Evolutionary conservation across 2,113 vertebrate genomes (phyloP), one percentile per base, ranked within the genome.

Genomic region (Puma concolor): DNA sequence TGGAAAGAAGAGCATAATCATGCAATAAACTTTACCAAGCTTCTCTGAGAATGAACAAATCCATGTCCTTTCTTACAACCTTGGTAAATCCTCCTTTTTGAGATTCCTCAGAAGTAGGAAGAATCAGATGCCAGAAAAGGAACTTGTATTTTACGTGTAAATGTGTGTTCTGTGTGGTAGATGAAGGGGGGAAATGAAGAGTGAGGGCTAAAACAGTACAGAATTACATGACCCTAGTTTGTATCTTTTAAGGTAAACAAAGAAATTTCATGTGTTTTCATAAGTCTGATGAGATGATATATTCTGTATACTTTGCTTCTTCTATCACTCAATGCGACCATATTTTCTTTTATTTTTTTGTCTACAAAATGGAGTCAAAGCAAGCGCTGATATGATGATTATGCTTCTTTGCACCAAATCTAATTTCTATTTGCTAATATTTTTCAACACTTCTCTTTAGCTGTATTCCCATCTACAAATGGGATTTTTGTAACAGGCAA

Each of bases 391-490:
- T 29, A 9, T 54, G 52, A 54, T 54, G 15, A 54, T 54, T 17
- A 16, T 17, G 44, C 44, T 44, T 44, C 44, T 44, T 44, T 44
- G 1, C 64, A 38, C 15, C 33, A 33, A 44, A 90, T 52, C 13
- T 54, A 44, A 38, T 76, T n/a, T 83, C 17, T 50, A 64, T n/a
- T 41, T 64, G 17, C 6, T 29, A n/a, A 23, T 54, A n/a, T 44
- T 66, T 76, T 77, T 17, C 13, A 67, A 12, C 14, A 44, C 31
- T 10, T 77, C 41, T 41, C 29, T 79, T 54, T 77, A 66, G 25
- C 16, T 2, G 2, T 7, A 4, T 15, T 15, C 11, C 0, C 5
- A 57, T 48, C 10, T 27, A 4, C 5, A 80, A 80, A 16, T 80
- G 7, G 5, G 2, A 80, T 69, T 5, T 87, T 80, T 57, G 14